Evolutionary conservation across 2,797 vertebrate species (phyloP), one percentile per base, ranked within the genome.

Genomic region (Antennarius maculatus): DNA sequence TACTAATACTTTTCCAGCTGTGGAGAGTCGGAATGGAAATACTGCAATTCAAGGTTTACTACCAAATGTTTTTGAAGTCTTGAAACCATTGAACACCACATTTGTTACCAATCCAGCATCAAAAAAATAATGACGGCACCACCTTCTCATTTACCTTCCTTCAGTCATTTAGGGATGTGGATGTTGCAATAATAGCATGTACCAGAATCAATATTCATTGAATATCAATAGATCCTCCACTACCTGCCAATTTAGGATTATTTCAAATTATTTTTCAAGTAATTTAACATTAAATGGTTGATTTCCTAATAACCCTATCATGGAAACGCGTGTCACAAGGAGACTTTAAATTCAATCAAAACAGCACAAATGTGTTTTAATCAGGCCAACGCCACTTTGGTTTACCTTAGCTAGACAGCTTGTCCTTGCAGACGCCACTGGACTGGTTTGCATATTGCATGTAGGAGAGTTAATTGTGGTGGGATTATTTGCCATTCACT

Each of bases 401-500:
- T 86, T 71, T 85, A 67, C 67, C 69, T 82, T 63, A 75, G 76
- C 72, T 80, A 85, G 85, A 86, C 81, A 85, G 68, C 76, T 77
- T 85, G 74, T 83, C 62, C 67, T 61, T 28, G 72, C 70, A 81
- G 80, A 85, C 78, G 80, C 64, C 78, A 80, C 74, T 76, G 81
- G 80, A 77, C 83, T 76, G 65, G 77, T 87, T 90, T 87, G 81
- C 85, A 85, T 85, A 85, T 64, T 79, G 74, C 75, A 81, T 82
- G 78, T 80, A 60, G 70, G 71, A 71, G 66, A 88, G 80, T 89
- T 90, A 89, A 90, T 87, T 91, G 89, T 87, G 50, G 62, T 81
- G 83, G 85, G 88, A 91, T 90, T 90, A 92, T 93, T 93, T 91
- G 85, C 83, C 89, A 88, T 89, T 91, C 91, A 91, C 91, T 90